Conservation (phyloP, 2,888 invertebrate genomes). For the Drosophila formosana region DNA sequence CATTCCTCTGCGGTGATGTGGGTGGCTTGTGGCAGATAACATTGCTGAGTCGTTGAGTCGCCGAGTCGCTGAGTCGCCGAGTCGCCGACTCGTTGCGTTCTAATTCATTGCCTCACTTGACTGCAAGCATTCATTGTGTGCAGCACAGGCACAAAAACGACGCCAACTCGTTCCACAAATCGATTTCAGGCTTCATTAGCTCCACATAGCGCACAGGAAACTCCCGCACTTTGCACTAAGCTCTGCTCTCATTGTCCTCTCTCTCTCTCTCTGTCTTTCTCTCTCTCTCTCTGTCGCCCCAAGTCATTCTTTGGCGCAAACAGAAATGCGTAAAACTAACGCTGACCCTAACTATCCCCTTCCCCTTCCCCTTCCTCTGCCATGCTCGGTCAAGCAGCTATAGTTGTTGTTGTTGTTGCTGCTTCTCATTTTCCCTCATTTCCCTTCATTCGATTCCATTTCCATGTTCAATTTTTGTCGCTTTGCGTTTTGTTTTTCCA, state of each 20-base stretch:
- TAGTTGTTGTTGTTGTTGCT: slow-evolving; percentile 33
- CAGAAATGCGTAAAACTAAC: slow-evolving; percentile 70
- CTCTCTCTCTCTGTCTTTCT: slow-evolving; percentile 13
- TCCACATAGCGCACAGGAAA: slow-evolving; percentile 70
- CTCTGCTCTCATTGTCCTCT: slow-evolving; percentile 55
- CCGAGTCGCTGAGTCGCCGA: background rate
- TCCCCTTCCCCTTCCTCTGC: slow-evolving; percentile 8
- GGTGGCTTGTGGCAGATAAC: slow-evolving; percentile 30
- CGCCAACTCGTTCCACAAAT: slow-evolving; percentile 56
- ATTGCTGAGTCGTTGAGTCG: slow-evolving; percentile 2
- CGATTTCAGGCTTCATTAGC: slow-evolving; percentile 83
- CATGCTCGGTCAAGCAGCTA: slow-evolving; percentile 73
- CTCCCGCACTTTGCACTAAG: slow-evolving; percentile 68
- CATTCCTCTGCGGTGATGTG: slow-evolving; percentile 28
- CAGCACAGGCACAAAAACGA: background rate
- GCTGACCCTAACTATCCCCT: slow-evolving; percentile 8
- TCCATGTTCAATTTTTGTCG: slow-evolving; percentile 69
- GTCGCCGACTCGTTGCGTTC: slow-evolving; percentile 44
- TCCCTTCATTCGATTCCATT: slow-evolving; percentile 70
- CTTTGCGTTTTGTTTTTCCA: slow-evolving; percentile 49
- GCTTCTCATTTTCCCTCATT: slow-evolving; percentile 56
- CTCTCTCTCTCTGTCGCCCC: background rate
- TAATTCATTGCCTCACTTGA: slow-evolving; percentile 54
- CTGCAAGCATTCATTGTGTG: slow-evolving; percentile 11
- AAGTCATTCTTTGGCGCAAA: slow-evolving; percentile 51